Evolutionary conservation across 2,888 invertebrate genomes (phyloP), one percentile per base, ranked within the genome.

Genomic region (Molanna angustata): DNA sequence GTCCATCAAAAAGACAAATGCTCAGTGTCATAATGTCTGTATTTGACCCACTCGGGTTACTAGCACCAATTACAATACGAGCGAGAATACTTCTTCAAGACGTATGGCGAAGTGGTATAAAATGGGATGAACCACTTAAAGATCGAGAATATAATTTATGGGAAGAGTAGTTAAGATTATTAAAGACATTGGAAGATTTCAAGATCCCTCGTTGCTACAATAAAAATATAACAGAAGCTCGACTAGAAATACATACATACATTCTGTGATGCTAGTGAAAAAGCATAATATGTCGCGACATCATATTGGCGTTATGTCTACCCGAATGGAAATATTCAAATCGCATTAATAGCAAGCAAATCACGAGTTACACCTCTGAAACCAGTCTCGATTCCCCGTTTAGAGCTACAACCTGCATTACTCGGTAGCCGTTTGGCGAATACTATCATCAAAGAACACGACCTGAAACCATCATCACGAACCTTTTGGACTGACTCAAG

Each of bases 401-500:
- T 58, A 7, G 55, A 59, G 35, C 39, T 59, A 7, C 55, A 60
- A 44, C 54, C 57, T 1, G 57, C 59, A 1, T 21, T 59, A 13
- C 6, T 59, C 2, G 59, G 41, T 4, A 13, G n/a, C 14, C 9
- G 49, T 4, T 32, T 49, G 18, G 42, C 22, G n/a, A 14, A 18
- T 13, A 41, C 27, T n/a, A 41, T 43, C 2, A n/a, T 18, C 4
- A 19, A 9, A 2, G 32, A 44, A 49, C 43, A 44, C 33, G 3
- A 3, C 1, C 3, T 6, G n/a, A 19, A 50, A 11, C 16, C 20
- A 19, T 2, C 17, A 1, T 1, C 18, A 44, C 7, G n/a, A 3
- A 17, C 51, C 18, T 62, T 59, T 45, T 64, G 63, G 64, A 52
- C 62, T 2, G 63, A 65, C 37, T 65, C 63, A 1, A 61, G 50